phyloP scores from a whole-genome alignment of 2,888 invertebrate genomes.

The Polietes domitor region DNA sequence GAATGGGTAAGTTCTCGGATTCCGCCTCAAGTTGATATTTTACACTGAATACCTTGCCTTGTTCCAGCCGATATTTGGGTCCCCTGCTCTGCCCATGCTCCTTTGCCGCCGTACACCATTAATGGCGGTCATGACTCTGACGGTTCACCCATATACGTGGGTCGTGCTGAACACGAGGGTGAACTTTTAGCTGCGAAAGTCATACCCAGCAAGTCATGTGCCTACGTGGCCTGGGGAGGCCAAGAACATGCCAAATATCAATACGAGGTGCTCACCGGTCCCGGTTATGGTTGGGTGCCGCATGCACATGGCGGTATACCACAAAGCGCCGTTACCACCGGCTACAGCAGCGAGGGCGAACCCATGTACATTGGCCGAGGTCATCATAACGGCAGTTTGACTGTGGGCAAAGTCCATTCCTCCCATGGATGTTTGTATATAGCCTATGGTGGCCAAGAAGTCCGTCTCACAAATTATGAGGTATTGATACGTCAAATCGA shows the following conservation, averaged over 20 bases:
- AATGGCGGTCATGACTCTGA: conserved; percentile 72
- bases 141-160: conserved; percentile 72
- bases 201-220: conserved; percentile 74
- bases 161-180: conserved; percentile 81
- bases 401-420: conserved; percentile 82
- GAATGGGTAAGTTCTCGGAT: not conserved
- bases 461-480: conserved; percentile 77
- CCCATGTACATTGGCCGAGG: conserved; percentile 82
- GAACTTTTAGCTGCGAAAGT: conserved; percentile 84
- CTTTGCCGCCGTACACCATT: conserved; percentile 75
- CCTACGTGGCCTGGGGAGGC: conserved; percentile 75
- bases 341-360: conserved; percentile 80
- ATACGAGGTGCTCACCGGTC: conserved; percentile 81
- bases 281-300: conserved; percentile 81
- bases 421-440: conserved; percentile 80
- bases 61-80: conserved; percentile 77
- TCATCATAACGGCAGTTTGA: conserved; percentile 81
- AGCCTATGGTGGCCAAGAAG: conserved; percentile 79
- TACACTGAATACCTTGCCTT: not conserved
- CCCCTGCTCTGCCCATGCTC: conserved; percentile 73
- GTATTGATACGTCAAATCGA: conserved; percentile 68
- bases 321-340: conserved; percentile 70
- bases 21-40: not conserved
- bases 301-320: conserved; percentile 76
- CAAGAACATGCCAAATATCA: conserved; percentile 79